Evolutionary conservation across 2,888 invertebrate species (phyloP).

Genomic region (Diarsia rubi): DNA sequence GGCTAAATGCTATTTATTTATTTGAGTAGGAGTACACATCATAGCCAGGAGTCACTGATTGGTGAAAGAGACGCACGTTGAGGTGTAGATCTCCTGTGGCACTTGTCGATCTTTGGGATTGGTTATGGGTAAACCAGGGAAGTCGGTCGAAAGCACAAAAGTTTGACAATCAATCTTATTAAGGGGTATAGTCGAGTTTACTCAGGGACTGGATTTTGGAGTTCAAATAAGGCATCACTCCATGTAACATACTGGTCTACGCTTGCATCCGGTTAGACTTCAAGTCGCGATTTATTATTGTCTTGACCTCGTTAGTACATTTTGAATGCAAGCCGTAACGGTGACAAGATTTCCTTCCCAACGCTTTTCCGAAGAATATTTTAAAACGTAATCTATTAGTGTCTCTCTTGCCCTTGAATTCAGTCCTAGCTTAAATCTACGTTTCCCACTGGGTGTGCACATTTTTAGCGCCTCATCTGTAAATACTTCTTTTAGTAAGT

Average conservation of each 20-base stretch:
- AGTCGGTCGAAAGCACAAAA: background rate
- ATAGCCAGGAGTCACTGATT: too few species aligned
- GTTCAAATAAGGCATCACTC: background rate
- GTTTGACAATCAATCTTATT: background rate
- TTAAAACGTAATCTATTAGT: conserved; percentile 13
- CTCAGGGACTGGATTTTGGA: background rate
- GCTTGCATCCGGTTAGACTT: too few species aligned
- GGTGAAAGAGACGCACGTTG: background rate
- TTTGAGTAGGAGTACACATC: too few species aligned
- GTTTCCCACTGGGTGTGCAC: conserved; percentile 19
- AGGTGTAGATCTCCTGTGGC: background rate
- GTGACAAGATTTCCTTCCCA: conserved; percentile 1
- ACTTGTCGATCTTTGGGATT: background rate
- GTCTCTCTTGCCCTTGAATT: conserved; percentile 22
- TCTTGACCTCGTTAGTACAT: conserved; percentile 10
- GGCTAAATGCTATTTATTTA: background rate
- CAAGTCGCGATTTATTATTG: too few species aligned
- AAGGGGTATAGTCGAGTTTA: background rate
- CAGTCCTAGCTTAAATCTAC: background rate
- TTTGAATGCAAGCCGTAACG: conserved; percentile 11
- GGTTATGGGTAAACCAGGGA: background rate
- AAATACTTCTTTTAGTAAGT: conserved; percentile 24
- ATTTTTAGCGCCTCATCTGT: conserved; percentile 24
- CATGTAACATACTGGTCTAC: background rate
- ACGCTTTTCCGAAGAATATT: conserved; percentile 5